Evolutionary conservation across 2,888 invertebrate genomes (phyloP), one percentile per base, ranked within the genome.

Genomic region (Lithodes maja): DNA sequence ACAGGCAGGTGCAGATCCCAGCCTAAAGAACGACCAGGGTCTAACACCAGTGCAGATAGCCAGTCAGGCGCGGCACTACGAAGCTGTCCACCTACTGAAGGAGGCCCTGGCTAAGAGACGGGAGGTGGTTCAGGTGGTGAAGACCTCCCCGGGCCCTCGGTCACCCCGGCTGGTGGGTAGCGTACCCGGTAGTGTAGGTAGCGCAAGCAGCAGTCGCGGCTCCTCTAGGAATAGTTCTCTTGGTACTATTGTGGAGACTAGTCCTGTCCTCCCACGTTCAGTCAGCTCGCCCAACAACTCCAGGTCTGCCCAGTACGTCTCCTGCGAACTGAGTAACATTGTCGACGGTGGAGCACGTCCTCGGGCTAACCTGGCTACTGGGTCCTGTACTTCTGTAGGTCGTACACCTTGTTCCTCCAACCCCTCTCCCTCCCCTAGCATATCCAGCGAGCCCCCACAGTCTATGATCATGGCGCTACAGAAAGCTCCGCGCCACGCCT

Each of bases 11-110:
- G 98, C 98, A 93, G 97, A 99, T 95, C 97, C 98, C 78, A 96
- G 96, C 92, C 96, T 98, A 93, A 95, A 96, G 92, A 98, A 98
- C 94, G 95, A 95, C 92, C 96, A 96, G 90, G 97, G 97, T 85
- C 99, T 99, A 94, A 98, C 98, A 68, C 97, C 99, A 0, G 94
- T 99, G 93, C 99, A 99, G 94, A 95, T 99, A 90, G 99, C 99
- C 7, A 97, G 98, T 85, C 98, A 98, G 92, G 94, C 94, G 90
- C 94, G 94, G 71, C 91, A 91, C 68, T 80, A 84, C 52, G 90
- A 90, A 80, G 88, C 88, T 75, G 85, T 87, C 83, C 83, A 84
- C 78, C 83, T 89, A 54, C 75, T 90, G 78, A 88, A 88, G 71
- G 88, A 90, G 52, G 90, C 90, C 15, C 77, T 85, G 81, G 74